Evolutionary conservation across 1,140 invertebrate genomes (phyloP).

Genomic region (Achroia grisella): DNA sequence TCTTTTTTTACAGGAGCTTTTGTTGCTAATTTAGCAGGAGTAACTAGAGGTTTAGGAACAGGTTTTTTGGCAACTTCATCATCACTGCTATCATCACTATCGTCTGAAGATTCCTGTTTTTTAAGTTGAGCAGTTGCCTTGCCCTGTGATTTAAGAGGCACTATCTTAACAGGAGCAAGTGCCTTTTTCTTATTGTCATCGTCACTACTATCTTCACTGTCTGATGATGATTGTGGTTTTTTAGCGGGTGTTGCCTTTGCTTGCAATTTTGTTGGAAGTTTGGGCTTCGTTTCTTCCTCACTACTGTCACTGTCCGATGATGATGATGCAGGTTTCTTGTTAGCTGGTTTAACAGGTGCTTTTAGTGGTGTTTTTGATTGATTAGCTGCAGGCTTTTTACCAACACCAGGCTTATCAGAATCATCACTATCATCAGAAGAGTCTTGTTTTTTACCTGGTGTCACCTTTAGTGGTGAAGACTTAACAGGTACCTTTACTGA

Average conservation of each 20-base stretch:
- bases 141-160: conserved; percentile 3
- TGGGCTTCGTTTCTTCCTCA: conserved; percentile 13
- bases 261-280: conserved; percentile 3
- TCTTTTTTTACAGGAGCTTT: conserved; percentile 9
- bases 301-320: conserved; percentile 9
- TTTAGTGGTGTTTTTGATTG: not conserved
- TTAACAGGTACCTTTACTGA: conserved; percentile 7
- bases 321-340: conserved; percentile 8
- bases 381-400: conserved; percentile 1
- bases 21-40: conserved; percentile 7
- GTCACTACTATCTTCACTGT: conserved; percentile 3
- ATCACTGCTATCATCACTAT: conserved; percentile 12
- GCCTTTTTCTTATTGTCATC: not conserved
- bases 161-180: conserved; percentile 2
- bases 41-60: conserved; percentile 1
- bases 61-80: conserved; percentile 13
- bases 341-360: not conserved
- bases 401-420: conserved; percentile 5
- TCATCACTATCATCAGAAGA: conserved; percentile 19
- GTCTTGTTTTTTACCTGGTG: conserved; percentile 16
- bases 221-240: conserved; percentile 2
- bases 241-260: conserved; percentile 6
- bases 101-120: conserved; percentile 12
- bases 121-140: conserved; percentile 7
- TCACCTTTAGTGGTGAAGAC: not conserved